Base-by-base conservation (phyloP, 2,888 invertebrate species). In the Caenorhabditis panamensis region DNA sequence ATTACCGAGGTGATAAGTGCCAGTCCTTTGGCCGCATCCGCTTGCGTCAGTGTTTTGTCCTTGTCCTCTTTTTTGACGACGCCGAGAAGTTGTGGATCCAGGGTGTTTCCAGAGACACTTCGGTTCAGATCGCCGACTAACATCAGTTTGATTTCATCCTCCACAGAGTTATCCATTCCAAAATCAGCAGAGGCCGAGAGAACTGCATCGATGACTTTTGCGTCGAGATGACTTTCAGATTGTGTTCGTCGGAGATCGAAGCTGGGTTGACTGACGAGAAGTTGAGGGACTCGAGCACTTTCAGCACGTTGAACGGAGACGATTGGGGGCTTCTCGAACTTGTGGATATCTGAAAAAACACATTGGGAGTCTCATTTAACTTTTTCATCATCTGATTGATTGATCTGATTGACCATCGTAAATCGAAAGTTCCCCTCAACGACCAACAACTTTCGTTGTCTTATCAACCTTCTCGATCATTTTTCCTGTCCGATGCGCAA, bases 281-380 rank as follows among this genome's bases (percentile, higher is more conserved):
- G 67, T 51, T 87, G 86, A 9, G 88, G 88, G 1, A 87, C 85
- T n/a, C 86, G 78, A 1, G 86, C 87, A 56, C 84, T 84, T 71
- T 86, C 85, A n/a, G 86, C 71, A 36, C 86, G 68, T 66, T 83
- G 84, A 8, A 86, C 84, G 2, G 64, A 67, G 16, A 66, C 83
- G 11, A 36, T 18, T 8, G 59, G 53, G 1, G 76, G 79, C 44
- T 80, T 68, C 9, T 83, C 83, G 63, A 82, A 82, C 9, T 68
- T 69, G 37, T 68, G 56, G 13, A 66, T 73, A 44, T 77, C 81
- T 81, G 67, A 37, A 81, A 80, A 36, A 36, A 36, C 5, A 36
- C 6, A 36, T 5, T 36, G 5, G 11, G 11, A 36, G 36, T 36
- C 5, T 36, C 11, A 5, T 5, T 36, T 36, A 8, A 5, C 36